Evolutionary conservation across 2,113 vertebrate species (phyloP), one percentile per base, ranked within the genome.

Genomic region (Marcusenius ussheri): DNA sequence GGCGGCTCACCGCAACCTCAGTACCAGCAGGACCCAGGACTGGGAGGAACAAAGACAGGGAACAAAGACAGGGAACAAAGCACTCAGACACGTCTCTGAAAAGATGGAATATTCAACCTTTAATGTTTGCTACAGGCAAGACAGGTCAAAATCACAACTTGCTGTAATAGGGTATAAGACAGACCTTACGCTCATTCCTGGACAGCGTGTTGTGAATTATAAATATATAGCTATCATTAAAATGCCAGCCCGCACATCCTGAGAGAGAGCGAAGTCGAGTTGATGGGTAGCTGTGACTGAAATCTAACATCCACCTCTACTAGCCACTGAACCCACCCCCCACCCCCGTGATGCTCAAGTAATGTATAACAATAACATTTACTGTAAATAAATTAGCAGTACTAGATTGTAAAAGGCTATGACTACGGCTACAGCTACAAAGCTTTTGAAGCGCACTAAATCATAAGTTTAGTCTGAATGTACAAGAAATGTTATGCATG

Each of bases 321-420:
- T 88, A 80, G 77, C 91, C 90, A 31, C 88, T 89, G 91, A 92
- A 92, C 56, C 93, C 91, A 91, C 92, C 91, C 21, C 89, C 89
- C n/a, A 3, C 8, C 58, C 58, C 88, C 92, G 85, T 80, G 90
- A 91, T 88, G 92, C 2, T 89, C 70, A 83, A 88, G 90, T 90
- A 62, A 88, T 66, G 85, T 83, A 91, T 42, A 84, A 85, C 27
- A 88, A 46, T 85, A 90, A 50, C 90, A 93, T 89, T 92, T 83
- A 91, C 39, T 70, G 91, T 90, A 94, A 90, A 95, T 94, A 94
- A 94, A 94, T 95, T 94, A 95, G 92, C 93, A 90, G 90, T 92
- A 93, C 90, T 49, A 62, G 92, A 94, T 91, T 92, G 92, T 91
- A 89, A 92, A 93, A 90, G 93, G 94, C 93, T 88, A 95, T 92